phyloP scores from a whole-genome alignment of 2,113 vertebrate species.

The Panurus biarmicus region DNA sequence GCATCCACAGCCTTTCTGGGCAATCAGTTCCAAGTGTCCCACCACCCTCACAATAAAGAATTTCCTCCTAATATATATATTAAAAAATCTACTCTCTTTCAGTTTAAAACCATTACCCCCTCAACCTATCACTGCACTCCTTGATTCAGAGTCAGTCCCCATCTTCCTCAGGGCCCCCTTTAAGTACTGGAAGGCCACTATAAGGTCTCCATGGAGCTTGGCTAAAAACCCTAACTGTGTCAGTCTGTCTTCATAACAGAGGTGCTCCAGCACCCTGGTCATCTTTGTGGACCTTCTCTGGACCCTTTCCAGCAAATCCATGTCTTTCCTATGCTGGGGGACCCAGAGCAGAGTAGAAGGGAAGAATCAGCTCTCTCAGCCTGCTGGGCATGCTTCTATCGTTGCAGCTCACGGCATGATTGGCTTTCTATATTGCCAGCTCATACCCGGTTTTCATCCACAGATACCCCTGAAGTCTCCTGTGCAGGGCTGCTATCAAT shows the following conservation, averaged over 20 bases:
- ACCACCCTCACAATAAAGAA: not conserved
- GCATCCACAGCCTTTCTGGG: not conserved
- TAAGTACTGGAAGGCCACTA: not conserved
- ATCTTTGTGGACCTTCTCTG: not conserved
- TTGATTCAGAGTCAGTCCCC: not conserved
- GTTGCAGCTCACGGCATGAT: not conserved
- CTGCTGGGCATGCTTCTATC: not conserved
- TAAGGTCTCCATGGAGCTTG: not conserved
- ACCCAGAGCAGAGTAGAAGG: not conserved
- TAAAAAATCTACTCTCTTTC: not conserved
- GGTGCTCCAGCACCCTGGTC: not conserved
- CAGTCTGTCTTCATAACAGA: not conserved
- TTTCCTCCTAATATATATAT: not conserved
- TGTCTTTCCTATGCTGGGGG: not conserved
- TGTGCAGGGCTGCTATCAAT: not conserved
- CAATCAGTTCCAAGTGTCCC: not conserved
- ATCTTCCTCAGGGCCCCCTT: not conserved
- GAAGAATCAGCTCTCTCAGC: not conserved
- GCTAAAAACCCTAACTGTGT: not conserved
- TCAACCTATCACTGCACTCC: not conserved
- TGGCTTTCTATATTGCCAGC: not conserved
- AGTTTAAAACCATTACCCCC: not conserved
- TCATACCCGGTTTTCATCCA: not conserved
- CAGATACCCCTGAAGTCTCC: not conserved
- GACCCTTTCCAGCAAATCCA: rapidly evolving